Conservation (phyloP, 2,113 vertebrate species). For the Macquaria ambigua region DNA sequence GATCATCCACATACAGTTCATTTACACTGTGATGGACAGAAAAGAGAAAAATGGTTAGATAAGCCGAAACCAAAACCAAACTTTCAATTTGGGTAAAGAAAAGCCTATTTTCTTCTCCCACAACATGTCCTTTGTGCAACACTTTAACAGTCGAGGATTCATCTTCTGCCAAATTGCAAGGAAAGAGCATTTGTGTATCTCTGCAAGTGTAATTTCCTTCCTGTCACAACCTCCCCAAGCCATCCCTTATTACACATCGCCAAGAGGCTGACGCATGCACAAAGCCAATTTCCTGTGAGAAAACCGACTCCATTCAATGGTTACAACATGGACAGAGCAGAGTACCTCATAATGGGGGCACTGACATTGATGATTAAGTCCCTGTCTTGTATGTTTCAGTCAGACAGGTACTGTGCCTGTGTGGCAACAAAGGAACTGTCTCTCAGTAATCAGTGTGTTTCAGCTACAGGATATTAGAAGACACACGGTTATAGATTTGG, state of each 20-base stretch:
- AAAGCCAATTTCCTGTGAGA: slow-evolving; percentile 74
- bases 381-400: slow-evolving; percentile 17
- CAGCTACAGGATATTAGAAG: slow-evolving; percentile 41
- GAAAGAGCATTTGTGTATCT: slow-evolving; percentile 33
- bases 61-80: not conserved
- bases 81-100: not conserved
- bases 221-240: slow-evolving; percentile 45
- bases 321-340: slow-evolving; percentile 25
- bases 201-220: slow-evolving; percentile 62
- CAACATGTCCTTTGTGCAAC: not conserved
- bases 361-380: slow-evolving; percentile 48
- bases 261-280: slow-evolving; percentile 66
- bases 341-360: slow-evolving; percentile 52
- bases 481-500: not conserved
- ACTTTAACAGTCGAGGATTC: slow-evolving; percentile 5
- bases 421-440: slow-evolving; percentile 17
- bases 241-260: slow-evolving; percentile 60
- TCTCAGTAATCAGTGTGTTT: not conserved
- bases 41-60: slow-evolving; percentile 13
- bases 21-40: slow-evolving; percentile 88
- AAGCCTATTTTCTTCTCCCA: not conserved
- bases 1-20: slow-evolving; percentile 98
- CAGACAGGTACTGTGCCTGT: not conserved
- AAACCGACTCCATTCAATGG: slow-evolving; percentile 49
- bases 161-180: slow-evolving; percentile 26